Conservation (phyloP, 2,797 vertebrate species). For the Falco columbarius region DNA sequence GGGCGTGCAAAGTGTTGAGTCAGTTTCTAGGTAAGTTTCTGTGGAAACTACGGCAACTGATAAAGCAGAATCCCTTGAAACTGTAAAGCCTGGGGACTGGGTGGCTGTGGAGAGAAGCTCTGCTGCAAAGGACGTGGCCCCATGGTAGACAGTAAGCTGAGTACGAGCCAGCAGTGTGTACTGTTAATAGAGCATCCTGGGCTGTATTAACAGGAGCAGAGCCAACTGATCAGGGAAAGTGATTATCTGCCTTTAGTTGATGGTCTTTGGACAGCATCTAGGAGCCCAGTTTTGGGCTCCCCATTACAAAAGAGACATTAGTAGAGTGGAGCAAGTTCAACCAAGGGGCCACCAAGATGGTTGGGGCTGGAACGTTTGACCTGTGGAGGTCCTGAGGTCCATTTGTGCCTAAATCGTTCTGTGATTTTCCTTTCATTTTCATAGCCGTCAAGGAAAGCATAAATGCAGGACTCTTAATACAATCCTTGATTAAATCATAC, state of each 20-base stretch:
- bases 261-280: neutral
- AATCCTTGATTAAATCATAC: neutral
- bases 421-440: neutral
- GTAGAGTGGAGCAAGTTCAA: neutral
- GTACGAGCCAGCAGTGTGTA: neutral
- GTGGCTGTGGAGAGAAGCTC: neutral
- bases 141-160: neutral
- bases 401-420: neutral
- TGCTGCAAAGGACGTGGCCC: neutral
- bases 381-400: neutral
- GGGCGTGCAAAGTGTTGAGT: neutral
- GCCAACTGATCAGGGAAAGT: rapidly evolving
- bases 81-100: neutral
- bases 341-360: neutral
- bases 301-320: neutral
- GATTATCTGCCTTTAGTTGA: neutral
- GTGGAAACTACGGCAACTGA: neutral
- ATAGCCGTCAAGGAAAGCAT: neutral
- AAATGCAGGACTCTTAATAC: neutral
- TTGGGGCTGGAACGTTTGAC: neutral
- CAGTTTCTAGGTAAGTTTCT: neutral
- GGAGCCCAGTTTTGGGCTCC: neutral
- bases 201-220: neutral
- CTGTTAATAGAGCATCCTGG: neutral
- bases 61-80: neutral